Evolutionary conservation across 2,113 vertebrate genomes (phyloP).

Genomic region (Caracal caracal): DNA sequence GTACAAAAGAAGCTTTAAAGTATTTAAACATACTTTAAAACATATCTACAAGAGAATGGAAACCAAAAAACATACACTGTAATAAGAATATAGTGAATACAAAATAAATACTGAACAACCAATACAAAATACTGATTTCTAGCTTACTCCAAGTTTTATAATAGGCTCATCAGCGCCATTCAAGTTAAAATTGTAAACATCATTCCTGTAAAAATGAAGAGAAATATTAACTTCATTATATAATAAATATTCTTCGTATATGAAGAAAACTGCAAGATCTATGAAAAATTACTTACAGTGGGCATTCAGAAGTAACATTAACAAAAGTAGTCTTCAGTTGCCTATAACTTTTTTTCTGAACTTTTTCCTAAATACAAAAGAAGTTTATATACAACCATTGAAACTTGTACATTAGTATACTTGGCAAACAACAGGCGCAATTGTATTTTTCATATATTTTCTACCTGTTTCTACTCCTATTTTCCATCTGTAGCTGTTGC

Average conservation of each 20-base stretch:
- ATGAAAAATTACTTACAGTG: slow-evolving; percentile 81
- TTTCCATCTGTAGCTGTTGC: slow-evolving; percentile 27
- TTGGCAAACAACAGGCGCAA: background rate
- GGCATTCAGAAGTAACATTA: slow-evolving; percentile 70
- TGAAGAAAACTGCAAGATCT: background rate
- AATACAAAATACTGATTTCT: slow-evolving; percentile 39
- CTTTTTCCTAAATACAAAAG: slow-evolving; percentile 78
- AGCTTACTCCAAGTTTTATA: slow-evolving; percentile 89
- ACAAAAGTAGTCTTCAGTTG: slow-evolving; percentile 80
- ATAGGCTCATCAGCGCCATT: slow-evolving; percentile 85
- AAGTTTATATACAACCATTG: slow-evolving; percentile 39
- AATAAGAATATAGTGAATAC: background rate
- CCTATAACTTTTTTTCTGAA: slow-evolving; percentile 74
- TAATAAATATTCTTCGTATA: slow-evolving; percentile 40
- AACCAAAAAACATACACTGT: background rate
- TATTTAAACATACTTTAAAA: slow-evolving; percentile 9
- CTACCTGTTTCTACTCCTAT: background rate
- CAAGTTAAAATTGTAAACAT: slow-evolving; percentile 87
- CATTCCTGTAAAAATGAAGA: slow-evolving; percentile 83
- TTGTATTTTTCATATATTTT: slow-evolving; percentile 46
- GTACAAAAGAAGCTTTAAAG: background rate
- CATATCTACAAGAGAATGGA: background rate
- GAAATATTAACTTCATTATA: slow-evolving; percentile 39
- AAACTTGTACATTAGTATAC: background rate
- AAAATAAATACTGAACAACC: slow-evolving; percentile 43